Conservation (phyloP, 2,113 vertebrate genomes). For the Collichthys lucidus region DNA sequence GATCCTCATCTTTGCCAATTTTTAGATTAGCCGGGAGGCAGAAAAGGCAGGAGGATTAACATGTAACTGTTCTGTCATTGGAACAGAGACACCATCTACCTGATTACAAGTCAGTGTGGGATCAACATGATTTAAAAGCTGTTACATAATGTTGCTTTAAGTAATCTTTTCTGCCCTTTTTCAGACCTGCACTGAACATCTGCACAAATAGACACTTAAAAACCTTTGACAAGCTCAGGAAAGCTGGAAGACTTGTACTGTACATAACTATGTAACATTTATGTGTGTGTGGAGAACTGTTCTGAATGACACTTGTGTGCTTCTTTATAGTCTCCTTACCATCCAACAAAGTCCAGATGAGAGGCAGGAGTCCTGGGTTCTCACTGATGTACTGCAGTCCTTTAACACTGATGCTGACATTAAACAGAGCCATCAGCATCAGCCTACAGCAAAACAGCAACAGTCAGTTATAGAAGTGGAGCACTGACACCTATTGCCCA, state of each 20-base stretch:
- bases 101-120: too few species aligned
- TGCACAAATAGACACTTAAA: background rate
- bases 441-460: conserved; percentile 82
- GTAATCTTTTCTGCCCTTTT: background rate
- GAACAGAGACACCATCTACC: too few species aligned
- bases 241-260: too few species aligned
- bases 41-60: too few species aligned
- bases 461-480: background rate
- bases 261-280: background rate
- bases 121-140: too few species aligned
- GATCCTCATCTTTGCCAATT: too few species aligned
- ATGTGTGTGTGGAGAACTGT: background rate
- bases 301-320: background rate
- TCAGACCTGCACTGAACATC: background rate
- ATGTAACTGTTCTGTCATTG: too few species aligned
- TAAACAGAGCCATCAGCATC: conserved; percentile 95
- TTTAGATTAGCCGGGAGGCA: too few species aligned
- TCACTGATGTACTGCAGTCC: conserved; percentile 91
- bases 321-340: conserved; percentile 80
- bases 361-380: conserved; percentile 85
- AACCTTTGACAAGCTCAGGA: background rate
- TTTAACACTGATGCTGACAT: conserved; percentile 91
- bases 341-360: conserved; percentile 89
- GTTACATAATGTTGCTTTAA: too few species aligned
- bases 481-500: conserved; percentile 38